Evolutionary conservation across 2,797 vertebrate genomes (phyloP).

Genomic region (Falco columbarius): DNA sequence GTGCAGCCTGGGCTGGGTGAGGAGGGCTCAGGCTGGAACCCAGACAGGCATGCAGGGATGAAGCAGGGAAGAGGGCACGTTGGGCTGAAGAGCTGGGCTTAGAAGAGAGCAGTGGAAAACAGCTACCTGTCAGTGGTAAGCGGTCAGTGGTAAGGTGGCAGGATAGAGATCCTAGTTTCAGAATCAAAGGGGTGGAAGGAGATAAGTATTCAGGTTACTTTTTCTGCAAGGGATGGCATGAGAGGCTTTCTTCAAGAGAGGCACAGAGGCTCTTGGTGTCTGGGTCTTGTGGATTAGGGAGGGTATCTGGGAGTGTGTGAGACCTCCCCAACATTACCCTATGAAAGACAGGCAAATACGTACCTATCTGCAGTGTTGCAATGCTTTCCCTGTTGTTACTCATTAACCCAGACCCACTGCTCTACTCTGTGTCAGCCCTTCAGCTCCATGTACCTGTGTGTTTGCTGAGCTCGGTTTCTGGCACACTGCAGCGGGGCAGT

Average conservation of each 20-base stretch:
- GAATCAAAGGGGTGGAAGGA: background rate
- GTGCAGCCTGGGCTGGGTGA: background rate
- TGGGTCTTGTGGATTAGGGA: background rate
- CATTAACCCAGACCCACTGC: background rate
- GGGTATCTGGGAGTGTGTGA: background rate
- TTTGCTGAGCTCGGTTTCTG: background rate
- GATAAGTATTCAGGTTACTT: background rate
- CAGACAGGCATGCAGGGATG: background rate
- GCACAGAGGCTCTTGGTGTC: background rate
- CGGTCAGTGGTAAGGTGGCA: rapidly evolving
- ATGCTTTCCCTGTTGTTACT: background rate
- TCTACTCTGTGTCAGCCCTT: background rate
- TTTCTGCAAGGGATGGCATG: background rate
- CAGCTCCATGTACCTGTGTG: background rate
- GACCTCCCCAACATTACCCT: background rate
- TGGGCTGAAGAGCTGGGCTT: background rate
- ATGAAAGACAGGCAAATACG: background rate
- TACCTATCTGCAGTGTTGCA: background rate
- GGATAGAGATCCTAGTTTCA: background rate
- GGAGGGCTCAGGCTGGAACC: background rate
- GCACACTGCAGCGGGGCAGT: background rate
- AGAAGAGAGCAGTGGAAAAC: background rate
- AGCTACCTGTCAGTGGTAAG: background rate
- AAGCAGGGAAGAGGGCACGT: rapidly evolving
- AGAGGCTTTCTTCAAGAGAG: background rate